Conservation (phyloP, 2,797 vertebrate species). For the Sebastes aleutianus region DNA sequence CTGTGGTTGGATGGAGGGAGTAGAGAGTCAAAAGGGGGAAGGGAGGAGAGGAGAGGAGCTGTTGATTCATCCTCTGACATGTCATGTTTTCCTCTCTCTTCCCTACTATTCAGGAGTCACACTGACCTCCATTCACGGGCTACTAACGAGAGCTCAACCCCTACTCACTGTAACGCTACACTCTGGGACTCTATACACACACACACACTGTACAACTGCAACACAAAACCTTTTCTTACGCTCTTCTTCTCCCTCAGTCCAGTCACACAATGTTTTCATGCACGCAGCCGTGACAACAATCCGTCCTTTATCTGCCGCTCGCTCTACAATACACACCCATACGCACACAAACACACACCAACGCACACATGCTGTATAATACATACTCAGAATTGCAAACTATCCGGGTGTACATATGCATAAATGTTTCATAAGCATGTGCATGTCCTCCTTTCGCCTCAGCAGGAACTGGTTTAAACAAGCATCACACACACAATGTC, state of each 20-base stretch:
- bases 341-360: constrained; percentile 12
- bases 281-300: constrained; percentile 46
- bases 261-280: constrained; percentile 49
- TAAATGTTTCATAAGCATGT: constrained; percentile 59
- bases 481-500: not conserved
- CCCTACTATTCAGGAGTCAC: constrained; percentile 58
- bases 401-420: constrained; percentile 21
- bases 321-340: constrained; percentile 4
- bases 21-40: not conserved
- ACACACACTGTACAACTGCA: constrained; percentile 12
- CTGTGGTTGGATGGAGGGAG: not conserved
- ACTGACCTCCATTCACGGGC: constrained; percentile 69
- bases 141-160: constrained; percentile 36
- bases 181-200: constrained; percentile 23
- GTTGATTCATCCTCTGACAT: constrained; percentile 48
- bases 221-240: constrained; percentile 51
- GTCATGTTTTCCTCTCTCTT: constrained; percentile 46
- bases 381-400: constrained; percentile 41
- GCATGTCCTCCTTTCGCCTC: constrained; percentile 1
- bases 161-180: constrained; percentile 57
- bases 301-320: constrained; percentile 39
- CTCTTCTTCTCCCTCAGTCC: constrained; percentile 38
- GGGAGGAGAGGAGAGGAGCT: constrained; percentile 3
- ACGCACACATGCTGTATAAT: not conserved
- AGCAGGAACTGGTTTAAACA: constrained; percentile 7